Evolutionary conservation across 2,797 vertebrate species (phyloP), one percentile per base, ranked within the genome.

Genomic region (Gymnoscopelus braueri): DNA sequence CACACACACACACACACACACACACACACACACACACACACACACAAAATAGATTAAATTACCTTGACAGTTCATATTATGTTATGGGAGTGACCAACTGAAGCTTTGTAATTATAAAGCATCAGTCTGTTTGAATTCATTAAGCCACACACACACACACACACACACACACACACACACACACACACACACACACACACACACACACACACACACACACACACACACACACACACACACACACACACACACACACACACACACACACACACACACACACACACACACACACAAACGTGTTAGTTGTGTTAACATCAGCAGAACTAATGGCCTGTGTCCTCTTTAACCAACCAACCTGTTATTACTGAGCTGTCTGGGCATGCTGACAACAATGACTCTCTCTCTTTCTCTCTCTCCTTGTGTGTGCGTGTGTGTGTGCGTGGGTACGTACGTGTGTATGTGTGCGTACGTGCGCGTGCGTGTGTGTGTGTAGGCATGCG

Each of bases 351-450:
- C 63, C 56, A 82, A 65, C 72, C 56, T 83, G 79, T 80, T 74
- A 81, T 88, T 77, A 77, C 64, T 77, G 77, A 78, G 51, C 71
- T 60, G 84, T 72, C 51, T 7, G 39, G 71, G 29, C 77, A 61
- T 1, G 68, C 71, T 81, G 15, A 66, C 39, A 2, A 1, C 69
- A 79, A 13, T 74, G 69, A 75, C 74, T 44, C 12, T 1, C 7
- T 74, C 10, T 73, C 26, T 29, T 4, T 4, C 26, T 29, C 2
- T 29, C 2, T 29, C 2, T 29, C 2, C 54, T 71, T 48, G 52
- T 49, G 52, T 14, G 52, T 65, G 63, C 13, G 64, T 47, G 15
- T 26, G 15, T 39, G 26, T 48, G 44, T 63, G 54, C 49, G 44
- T 35, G 60, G 24, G 49, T 26, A n/a, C 52, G 3, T 32, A 39